phyloP scores from a whole-genome alignment of 2,888 invertebrate genomes.

The Hybos culiciformis region DNA sequence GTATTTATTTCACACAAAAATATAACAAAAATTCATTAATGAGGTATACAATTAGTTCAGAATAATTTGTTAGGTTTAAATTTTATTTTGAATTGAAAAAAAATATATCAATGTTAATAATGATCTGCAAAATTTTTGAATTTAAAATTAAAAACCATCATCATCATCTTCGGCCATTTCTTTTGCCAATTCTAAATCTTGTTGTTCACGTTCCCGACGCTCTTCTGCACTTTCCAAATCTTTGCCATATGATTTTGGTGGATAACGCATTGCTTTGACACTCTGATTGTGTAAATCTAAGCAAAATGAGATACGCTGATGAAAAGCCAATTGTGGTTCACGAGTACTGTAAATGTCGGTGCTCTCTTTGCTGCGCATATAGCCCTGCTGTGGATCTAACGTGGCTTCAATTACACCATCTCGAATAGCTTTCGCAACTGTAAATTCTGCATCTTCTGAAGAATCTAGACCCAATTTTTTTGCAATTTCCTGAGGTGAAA shows the following conservation, averaged over 20 bases:
- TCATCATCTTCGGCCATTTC: slow-evolving; percentile 99
- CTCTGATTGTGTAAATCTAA: slow-evolving; percentile 97
- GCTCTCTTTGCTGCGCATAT: slow-evolving; percentile 95
- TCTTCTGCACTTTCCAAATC: slow-evolving; percentile 96
- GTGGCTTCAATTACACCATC: slow-evolving; percentile 98
- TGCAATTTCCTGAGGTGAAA: slow-evolving; percentile 90
- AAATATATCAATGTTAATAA: background rate
- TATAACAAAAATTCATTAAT: too few relatives aligned
- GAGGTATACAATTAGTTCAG: too few relatives aligned
- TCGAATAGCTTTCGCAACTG: slow-evolving; percentile 93
- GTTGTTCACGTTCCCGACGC: slow-evolving; percentile 88
- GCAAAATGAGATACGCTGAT: slow-evolving; percentile 94
- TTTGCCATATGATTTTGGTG: slow-evolving; percentile 96
- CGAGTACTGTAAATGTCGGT: slow-evolving; percentile 93
- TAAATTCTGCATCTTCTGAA: slow-evolving; percentile 96
- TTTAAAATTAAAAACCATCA: slow-evolving; percentile 62
- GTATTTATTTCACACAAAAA: too few relatives aligned
- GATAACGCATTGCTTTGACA: slow-evolving; percentile 98
- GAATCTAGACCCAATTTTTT: slow-evolving; percentile 86
- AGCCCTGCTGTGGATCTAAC: slow-evolving; percentile 87
- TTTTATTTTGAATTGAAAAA: background rate
- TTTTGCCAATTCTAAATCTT: slow-evolving; percentile 97
- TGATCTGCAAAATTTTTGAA: slow-evolving; percentile 1
- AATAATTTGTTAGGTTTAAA: background rate
- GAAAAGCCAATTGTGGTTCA: slow-evolving; percentile 91